A percentile compares a stretch with the other conserved stretches of the same genome.
Conservation (phyloP, 2,113 vertebrate genomes). For the Puma concolor region DNA sequence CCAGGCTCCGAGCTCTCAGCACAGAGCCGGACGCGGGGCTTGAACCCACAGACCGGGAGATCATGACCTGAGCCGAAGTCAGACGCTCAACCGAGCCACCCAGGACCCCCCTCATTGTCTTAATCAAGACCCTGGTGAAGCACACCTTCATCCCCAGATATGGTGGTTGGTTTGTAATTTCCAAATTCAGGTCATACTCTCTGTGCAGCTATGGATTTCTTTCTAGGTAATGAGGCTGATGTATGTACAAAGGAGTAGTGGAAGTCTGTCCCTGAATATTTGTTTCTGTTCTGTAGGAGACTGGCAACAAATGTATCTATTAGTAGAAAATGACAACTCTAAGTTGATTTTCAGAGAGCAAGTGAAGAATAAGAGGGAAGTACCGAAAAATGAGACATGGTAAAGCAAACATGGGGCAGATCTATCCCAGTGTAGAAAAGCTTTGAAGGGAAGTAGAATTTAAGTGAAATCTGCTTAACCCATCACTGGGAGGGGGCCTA, state of each 20-base stretch:
- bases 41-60: no score
- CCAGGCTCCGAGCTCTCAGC: no score
- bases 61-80: no score
- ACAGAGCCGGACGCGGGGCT: no score
- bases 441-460: not conserved
- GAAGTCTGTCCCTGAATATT: not conserved
- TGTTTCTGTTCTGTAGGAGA: not conserved
- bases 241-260: not conserved
- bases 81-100: no score
- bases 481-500: rapidly evolving
- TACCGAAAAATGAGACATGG: not conserved
- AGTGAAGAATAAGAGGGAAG: not conserved
- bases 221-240: not conserved
- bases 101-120: not conserved
- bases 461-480: not conserved
- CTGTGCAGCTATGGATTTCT: not conserved
- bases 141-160: not conserved
- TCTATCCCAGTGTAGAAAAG: not conserved
- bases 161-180: not conserved
- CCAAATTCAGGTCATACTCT: not conserved
- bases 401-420: not conserved
- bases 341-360: not conserved
- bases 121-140: not conserved
- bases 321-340: not conserved
- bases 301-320: not conserved